These are phyloP conservation scores for Mesoclemmys tuberculata DNA, from an alignment of 2,113 vertebrate genomes.

Conservation along the genomic window DNA sequence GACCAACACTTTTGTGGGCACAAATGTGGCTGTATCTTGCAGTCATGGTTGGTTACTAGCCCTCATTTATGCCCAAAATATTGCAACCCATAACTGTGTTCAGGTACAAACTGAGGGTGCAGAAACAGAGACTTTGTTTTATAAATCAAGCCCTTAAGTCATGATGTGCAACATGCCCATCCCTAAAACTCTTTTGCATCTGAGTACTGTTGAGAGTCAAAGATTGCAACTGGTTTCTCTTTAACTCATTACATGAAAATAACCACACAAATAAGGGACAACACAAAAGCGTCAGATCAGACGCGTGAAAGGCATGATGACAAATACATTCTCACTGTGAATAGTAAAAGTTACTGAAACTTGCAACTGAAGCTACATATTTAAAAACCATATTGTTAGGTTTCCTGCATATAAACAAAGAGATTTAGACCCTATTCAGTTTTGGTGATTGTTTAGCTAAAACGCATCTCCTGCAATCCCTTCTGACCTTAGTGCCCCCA, in stretches of 20 bases:
- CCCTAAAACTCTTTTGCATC: neutral
- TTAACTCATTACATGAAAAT: neutral
- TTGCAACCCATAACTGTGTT: neutral
- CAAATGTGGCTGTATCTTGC: neutral
- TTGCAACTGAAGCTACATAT: neutral
- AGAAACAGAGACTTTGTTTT: neutral
- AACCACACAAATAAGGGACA: neutral
- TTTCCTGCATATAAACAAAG: neutral
- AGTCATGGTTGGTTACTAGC: neutral
- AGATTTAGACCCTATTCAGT: rapidly evolving
- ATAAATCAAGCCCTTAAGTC: neutral
- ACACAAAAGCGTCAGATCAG: neutral
- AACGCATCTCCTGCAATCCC: neutral
- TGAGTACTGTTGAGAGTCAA: neutral
- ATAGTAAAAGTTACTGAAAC: neutral
- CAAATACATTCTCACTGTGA: neutral
- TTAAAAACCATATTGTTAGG: neutral
- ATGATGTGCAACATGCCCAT: neutral
- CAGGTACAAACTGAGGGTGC: neutral
- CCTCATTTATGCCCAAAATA: neutral
- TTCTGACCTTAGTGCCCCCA: neutral
- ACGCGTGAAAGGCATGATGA: neutral
- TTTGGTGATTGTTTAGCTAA: neutral
- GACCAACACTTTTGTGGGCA: neutral
- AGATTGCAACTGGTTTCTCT: neutral